Conservation (phyloP, 2,888 invertebrate species). For the Cosmorhoe ocellata region DNA sequence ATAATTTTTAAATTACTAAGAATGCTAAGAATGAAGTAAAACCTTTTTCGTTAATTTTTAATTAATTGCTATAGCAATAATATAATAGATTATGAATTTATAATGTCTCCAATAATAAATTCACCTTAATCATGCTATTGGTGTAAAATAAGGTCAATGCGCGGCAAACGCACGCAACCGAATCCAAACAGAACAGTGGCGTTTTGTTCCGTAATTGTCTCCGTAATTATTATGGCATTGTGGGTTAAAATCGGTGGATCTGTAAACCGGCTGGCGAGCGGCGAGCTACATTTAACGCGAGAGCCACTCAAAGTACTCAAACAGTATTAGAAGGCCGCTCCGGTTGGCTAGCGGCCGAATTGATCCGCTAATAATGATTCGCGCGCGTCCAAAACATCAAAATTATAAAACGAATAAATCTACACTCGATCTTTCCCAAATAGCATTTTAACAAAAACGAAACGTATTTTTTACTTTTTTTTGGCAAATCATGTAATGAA, state of each 20-base stretch:
- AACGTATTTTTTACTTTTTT: slow-evolving; percentile 28
- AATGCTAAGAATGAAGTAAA: too few relatives aligned
- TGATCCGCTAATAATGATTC: slow-evolving; percentile 26
- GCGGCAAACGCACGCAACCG: slow-evolving; percentile 45
- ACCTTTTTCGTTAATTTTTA: too few relatives aligned
- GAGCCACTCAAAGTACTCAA: slow-evolving; percentile 34
- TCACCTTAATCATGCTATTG: slow-evolving; percentile 15
- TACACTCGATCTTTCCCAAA: neutral
- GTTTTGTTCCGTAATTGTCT: slow-evolving; percentile 68
- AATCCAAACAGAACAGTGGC: slow-evolving; percentile 45
- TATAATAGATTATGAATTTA: too few relatives aligned
- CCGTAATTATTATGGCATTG: slow-evolving; percentile 75
- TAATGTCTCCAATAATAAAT: slow-evolving; percentile 10
- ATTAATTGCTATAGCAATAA: too few relatives aligned
- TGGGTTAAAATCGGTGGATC: slow-evolving; percentile 53
- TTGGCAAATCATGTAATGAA: slow-evolving; percentile 22
- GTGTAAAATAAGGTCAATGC: slow-evolving; percentile 43
- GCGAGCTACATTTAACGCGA: slow-evolving; percentile 50
- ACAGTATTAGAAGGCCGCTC: slow-evolving; percentile 75
- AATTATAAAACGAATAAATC: slow-evolving; percentile 10
- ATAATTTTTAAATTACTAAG: neutral
- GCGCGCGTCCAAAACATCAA: slow-evolving; percentile 27
- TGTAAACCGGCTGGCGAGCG: slow-evolving; percentile 62
- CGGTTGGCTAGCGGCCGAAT: slow-evolving; percentile 62
- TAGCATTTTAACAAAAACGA: slow-evolving; percentile 17